Conservation (phyloP, 1,140 invertebrate genomes). For the Sinonovacula constricta region DNA sequence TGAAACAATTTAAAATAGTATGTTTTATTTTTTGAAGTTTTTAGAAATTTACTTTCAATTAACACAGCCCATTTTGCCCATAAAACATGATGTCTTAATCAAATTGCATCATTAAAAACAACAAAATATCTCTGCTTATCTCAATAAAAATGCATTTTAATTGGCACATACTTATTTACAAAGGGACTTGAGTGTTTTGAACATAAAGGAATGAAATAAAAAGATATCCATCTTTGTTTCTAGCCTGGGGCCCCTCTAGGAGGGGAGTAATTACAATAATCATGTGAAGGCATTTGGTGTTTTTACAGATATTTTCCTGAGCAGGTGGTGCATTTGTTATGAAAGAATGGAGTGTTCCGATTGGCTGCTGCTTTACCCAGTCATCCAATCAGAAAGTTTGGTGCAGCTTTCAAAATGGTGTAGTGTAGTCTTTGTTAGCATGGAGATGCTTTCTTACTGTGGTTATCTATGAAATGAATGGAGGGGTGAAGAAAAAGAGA, state of each 20-base stretch:
- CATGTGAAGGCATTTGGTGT: slow-evolving; percentile 43
- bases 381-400: slow-evolving; percentile 44
- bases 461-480: slow-evolving; percentile 49
- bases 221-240: too few species aligned
- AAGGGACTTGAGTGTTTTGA: too few species aligned
- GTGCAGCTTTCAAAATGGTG: slow-evolving; percentile 46
- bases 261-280: slow-evolving; percentile 35
- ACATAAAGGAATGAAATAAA: too few species aligned
- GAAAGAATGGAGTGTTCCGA: slow-evolving; percentile 32
- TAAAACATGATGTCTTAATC: too few species aligned
- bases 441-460: background rate
- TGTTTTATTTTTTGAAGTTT: too few species aligned
- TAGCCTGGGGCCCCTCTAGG: slow-evolving; percentile 9
- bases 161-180: too few species aligned
- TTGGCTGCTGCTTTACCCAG: slow-evolving; percentile 8
- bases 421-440: slow-evolving; percentile 41
- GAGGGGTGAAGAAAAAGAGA: slow-evolving; percentile 41
- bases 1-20: too few species aligned
- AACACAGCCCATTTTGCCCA: too few species aligned
- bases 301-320: slow-evolving; percentile 49
- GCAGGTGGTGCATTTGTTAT: slow-evolving; percentile 52
- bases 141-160: too few species aligned
- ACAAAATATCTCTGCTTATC: too few species aligned
- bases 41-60: too few species aligned
- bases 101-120: too few species aligned